Evolutionary conservation across 2,888 invertebrate species (phyloP).

Genomic region (Acrobasis repandana): DNA sequence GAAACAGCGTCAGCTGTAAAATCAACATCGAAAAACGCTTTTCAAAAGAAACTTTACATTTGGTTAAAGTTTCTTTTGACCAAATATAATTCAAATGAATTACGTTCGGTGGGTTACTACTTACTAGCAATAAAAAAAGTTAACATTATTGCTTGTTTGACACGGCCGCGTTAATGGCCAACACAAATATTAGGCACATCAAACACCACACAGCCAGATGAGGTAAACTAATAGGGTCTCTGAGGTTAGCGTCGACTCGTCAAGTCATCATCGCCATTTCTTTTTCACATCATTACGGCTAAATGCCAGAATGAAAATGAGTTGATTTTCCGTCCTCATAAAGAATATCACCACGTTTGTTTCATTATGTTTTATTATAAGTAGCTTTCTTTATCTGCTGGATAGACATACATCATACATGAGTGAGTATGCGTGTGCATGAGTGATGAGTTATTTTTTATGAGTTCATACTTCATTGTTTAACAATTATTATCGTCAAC

Average conservation of each 20-base stretch:
- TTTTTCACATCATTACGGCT: conserved; percentile 15
- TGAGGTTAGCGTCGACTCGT: neutral
- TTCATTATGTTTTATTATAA: neutral
- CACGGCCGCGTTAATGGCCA: neutral
- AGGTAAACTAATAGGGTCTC: conserved; percentile 12
- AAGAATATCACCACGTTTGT: neutral
- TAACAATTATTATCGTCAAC: too few species aligned
- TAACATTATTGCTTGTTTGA: neutral
- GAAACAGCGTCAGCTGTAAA: too few species aligned
- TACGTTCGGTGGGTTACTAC: too few species aligned
- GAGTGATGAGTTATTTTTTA: too few species aligned
- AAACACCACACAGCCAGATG: neutral
- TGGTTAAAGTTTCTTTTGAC: too few species aligned
- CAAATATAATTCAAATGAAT: too few species aligned
- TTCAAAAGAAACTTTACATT: too few species aligned
- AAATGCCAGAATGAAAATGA: conserved; percentile 1
- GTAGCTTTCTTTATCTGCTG: too few species aligned
- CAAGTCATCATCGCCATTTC: conserved; percentile 2
- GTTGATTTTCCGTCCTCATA: conserved; percentile 2
- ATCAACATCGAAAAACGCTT: too few species aligned
- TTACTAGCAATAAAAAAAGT: neutral
- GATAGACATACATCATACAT: too few species aligned
- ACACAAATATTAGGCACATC: conserved; percentile 14
- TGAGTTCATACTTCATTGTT: too few species aligned
- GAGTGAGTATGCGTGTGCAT: too few species aligned